These are phyloP conservation scores for Anabacerthia variegaticeps DNA, from an alignment of 2,797 vertebrate species.

Conservation along the genomic window DNA sequence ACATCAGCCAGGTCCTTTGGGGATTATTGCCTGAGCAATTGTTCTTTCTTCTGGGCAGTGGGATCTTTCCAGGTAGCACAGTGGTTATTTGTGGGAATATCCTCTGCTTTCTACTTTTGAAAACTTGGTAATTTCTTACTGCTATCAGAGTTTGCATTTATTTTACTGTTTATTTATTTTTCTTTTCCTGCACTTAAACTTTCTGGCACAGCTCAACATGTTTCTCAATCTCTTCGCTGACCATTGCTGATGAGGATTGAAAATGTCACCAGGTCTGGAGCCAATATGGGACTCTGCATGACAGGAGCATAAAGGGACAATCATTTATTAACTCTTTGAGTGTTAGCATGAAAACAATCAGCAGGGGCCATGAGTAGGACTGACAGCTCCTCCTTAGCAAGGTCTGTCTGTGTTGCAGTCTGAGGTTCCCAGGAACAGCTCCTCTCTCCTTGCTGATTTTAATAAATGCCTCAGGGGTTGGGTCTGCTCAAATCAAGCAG, in stretches of 20 bases:
- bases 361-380: background rate
- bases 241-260: rapidly evolving
- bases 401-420: background rate
- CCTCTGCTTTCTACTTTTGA: background rate
- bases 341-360: background rate
- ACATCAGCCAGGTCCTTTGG: background rate
- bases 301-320: background rate
- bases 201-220: background rate
- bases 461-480: constrained; percentile 60
- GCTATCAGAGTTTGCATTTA: background rate
- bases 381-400: background rate
- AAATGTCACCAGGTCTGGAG: background rate
- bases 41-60: background rate
- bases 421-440: constrained; percentile 3
- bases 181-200: background rate
- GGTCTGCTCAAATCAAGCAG: constrained; percentile 50
- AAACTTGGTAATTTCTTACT: background rate
- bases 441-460: constrained; percentile 46
- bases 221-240: background rate
- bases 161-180: too few relatives aligned
- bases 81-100: background rate
- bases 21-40: background rate
- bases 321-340: background rate
- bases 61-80: background rate
- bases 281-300: background rate